phyloP scores from a whole-genome alignment of 2,888 invertebrate genomes.

The Arrhopalites spinosus region DNA sequence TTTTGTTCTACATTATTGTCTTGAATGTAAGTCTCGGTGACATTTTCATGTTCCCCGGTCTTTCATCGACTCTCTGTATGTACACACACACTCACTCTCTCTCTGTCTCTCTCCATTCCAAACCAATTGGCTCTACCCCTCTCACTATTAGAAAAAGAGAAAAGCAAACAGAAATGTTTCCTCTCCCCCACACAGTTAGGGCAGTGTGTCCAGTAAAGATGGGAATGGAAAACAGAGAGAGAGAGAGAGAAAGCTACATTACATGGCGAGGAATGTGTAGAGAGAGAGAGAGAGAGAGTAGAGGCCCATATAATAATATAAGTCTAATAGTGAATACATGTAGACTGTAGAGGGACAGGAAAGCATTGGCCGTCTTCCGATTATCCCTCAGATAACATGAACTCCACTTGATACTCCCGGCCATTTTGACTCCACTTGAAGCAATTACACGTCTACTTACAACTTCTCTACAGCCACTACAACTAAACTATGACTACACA shows the following conservation, averaged over 20 bases:
- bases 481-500: conserved; percentile 10
- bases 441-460: conserved; percentile 54
- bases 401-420: conserved; percentile 39
- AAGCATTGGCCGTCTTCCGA: conserved; percentile 36
- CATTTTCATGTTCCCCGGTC: conserved; percentile 56
- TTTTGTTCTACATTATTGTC: conserved; percentile 57
- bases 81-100: not conserved
- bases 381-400: conserved; percentile 52
- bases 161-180: conserved; percentile 10
- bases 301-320: no score
- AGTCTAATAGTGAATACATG: not conserved
- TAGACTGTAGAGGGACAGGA: not conserved
- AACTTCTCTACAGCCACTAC: conserved; percentile 45
- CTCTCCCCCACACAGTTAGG: not conserved
- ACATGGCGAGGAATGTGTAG: not conserved
- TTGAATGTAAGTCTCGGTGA: conserved; percentile 55
- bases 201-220: no score
- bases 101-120: conserved; percentile 3
- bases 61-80: conserved; percentile 55
- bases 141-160: not conserved
- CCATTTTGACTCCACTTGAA: conserved; percentile 56
- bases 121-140: not conserved
- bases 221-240: no score
- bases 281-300: not conserved
- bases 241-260: not conserved